Base-by-base conservation (phyloP, 2,113 vertebrate species). In the Hiodon tergisus region DNA sequence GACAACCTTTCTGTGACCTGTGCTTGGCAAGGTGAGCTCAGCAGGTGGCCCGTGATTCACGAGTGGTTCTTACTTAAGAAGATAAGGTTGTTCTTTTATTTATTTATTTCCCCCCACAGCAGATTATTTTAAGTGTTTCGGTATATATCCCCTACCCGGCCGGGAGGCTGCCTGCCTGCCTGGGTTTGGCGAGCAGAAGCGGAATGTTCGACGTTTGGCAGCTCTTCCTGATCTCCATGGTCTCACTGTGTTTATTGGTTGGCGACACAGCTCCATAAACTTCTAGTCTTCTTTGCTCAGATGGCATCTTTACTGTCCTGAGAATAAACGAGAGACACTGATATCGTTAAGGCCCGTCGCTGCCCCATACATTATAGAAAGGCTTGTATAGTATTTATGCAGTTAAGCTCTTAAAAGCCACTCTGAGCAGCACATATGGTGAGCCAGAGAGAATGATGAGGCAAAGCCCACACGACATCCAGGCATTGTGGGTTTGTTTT, bases 1-100 rank as follows among this genome's bases (percentile, higher is more conserved):
- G 72, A 76, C 75, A 62, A 69, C 65, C 71, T 80, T 55, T 50
- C 31, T 72, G 71, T 69, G 78, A 72, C 71, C 10, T 16, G 57
- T 54, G 65, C 47, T 77, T 83, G 82, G 82, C 82, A 80, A 71
- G 54, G n/a, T 55, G 11, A 76, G 61, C 6, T 65, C 71, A 73
- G 74, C 82, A 83, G 82, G 82, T 83, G 82, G 82, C 61, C 61
- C 55, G 77, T 69, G 74, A 79, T 73, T 72, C 72, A 31, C 68
- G 60, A 76, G 59, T 58, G 59, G 69, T 60, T 69, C 68, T 59
- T 52, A 31, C 51, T 69, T 31, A 4, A 50, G 68, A 58, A 67
- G 71, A 76, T 76, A 71, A 48, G 58, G 17, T 65, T 9, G 31
- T 59, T 50, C 48, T 69, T 61, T 65, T 65, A 31, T 31, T 31